phyloP scores from a whole-genome alignment of 2,888 invertebrate species.

The Ormyrus nitidulus region DNA sequence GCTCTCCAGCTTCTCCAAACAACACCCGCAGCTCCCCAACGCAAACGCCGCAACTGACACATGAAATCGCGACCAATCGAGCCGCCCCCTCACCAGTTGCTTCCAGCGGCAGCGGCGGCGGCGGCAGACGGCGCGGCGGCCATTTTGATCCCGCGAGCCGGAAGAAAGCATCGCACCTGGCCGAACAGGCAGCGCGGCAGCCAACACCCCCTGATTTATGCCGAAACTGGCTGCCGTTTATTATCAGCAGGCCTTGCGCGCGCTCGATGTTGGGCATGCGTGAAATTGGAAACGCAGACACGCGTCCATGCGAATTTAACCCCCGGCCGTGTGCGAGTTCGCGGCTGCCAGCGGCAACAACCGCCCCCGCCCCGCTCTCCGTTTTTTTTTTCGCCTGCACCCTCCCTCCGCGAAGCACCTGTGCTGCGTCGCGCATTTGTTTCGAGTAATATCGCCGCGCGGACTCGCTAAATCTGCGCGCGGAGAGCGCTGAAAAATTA shows the following conservation, averaged over 20 bases:
- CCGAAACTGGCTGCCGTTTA: constrained; percentile 69
- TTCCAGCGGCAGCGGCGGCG: background rate
- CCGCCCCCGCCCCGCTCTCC: background rate
- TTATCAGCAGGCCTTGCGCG: constrained; percentile 61
- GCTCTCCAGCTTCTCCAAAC: too few relatives aligned
- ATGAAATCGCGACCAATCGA: too few relatives aligned
- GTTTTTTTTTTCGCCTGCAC: background rate
- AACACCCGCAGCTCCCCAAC: too few relatives aligned
- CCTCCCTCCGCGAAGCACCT: too few relatives aligned
- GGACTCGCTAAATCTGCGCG: too few relatives aligned
- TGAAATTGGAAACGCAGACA: constrained; percentile 73
- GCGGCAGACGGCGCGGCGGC: too few relatives aligned
- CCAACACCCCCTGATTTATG: constrained; percentile 69
- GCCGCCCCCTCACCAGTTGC: background rate
- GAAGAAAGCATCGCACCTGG: constrained; percentile 40
- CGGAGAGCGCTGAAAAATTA: too few relatives aligned
- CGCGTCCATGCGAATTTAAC: constrained; percentile 72
- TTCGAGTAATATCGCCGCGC: background rate
- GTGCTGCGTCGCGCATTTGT: too few relatives aligned
- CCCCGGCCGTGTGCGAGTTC: constrained; percentile 32
- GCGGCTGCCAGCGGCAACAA: background rate
- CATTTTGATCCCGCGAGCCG: background rate
- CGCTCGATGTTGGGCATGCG: constrained; percentile 65
- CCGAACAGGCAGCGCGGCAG: constrained; percentile 37
- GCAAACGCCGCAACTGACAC: too few relatives aligned